Evolutionary conservation across 2,888 invertebrate genomes (phyloP).

Genomic region (Rhodophaea formosa): DNA sequence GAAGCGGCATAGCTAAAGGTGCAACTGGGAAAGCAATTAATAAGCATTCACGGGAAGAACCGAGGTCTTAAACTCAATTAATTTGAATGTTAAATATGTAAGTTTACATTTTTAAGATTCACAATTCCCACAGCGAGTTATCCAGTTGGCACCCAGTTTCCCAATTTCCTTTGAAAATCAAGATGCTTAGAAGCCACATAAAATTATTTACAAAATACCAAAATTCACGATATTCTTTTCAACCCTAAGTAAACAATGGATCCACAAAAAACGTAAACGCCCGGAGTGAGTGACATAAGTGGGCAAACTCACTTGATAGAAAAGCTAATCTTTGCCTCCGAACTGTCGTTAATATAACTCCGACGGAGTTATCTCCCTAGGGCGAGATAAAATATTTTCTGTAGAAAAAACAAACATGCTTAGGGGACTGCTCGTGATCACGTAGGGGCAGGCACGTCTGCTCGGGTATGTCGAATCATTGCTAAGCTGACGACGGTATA

Average conservation of each 20-base stretch:
- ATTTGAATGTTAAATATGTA: too few relatives aligned
- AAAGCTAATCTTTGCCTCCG: conserved; percentile 55
- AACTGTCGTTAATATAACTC: conserved; percentile 74
- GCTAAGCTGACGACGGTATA: conserved; percentile 14
- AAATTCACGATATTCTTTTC: not conserved
- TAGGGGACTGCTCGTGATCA: conserved; percentile 42
- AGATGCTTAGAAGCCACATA: not conserved
- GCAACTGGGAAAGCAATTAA: too few relatives aligned
- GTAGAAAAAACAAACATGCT: conserved; percentile 54
- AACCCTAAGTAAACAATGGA: conserved; percentile 21
- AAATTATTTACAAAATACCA: not conserved
- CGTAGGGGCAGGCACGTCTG: conserved; percentile 22
- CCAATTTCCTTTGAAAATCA: not conserved
- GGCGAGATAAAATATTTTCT: conserved; percentile 63
- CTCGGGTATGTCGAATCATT: conserved; percentile 13
- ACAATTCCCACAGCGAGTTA: too few relatives aligned
- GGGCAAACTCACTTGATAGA: conserved; percentile 55
- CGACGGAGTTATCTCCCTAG: conserved; percentile 60
- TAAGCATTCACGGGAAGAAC: too few relatives aligned
- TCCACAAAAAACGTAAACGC: conserved; percentile 35
- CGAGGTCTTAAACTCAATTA: too few relatives aligned
- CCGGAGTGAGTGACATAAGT: conserved; percentile 46
- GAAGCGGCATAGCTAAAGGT: too few relatives aligned
- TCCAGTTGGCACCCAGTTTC: too few relatives aligned
- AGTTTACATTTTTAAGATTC: too few relatives aligned